Conservation (phyloP, 2,113 vertebrate species). For the Pycnonotus jocosus region DNA sequence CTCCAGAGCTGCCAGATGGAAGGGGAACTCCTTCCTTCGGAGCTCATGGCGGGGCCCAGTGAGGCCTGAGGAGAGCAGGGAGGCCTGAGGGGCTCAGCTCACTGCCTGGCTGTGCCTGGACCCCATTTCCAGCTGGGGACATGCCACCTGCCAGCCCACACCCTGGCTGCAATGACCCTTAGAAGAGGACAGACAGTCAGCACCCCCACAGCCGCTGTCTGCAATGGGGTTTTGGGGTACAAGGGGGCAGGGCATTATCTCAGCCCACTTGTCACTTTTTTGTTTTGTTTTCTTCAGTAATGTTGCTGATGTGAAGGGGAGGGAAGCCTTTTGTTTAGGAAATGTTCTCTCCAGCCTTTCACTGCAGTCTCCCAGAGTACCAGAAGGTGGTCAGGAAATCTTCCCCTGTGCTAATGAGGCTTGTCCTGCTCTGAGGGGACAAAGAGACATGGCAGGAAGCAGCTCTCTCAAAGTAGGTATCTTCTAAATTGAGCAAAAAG, state of each 20-base stretch:
- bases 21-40: background rate
- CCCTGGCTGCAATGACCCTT: background rate
- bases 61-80: background rate
- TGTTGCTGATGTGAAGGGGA: background rate
- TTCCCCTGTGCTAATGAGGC: background rate
- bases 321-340: background rate
- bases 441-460: background rate
- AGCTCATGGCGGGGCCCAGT: rapidly evolving
- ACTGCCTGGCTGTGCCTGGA: background rate
- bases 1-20: background rate
- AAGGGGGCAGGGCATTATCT: background rate
- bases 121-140: background rate
- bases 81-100: background rate
- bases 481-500: background rate
- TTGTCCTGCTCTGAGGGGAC: background rate
- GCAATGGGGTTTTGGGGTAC: background rate
- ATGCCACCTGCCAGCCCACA: background rate
- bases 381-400: background rate
- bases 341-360: background rate
- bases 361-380: background rate
- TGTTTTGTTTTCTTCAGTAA: background rate
- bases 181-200: background rate
- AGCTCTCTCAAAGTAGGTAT: background rate
- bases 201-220: background rate
- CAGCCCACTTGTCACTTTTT: background rate